Evolutionary conservation across 2,888 invertebrate species (phyloP), one percentile per base, ranked within the genome.

Genomic region (Xestia c-nigrum): DNA sequence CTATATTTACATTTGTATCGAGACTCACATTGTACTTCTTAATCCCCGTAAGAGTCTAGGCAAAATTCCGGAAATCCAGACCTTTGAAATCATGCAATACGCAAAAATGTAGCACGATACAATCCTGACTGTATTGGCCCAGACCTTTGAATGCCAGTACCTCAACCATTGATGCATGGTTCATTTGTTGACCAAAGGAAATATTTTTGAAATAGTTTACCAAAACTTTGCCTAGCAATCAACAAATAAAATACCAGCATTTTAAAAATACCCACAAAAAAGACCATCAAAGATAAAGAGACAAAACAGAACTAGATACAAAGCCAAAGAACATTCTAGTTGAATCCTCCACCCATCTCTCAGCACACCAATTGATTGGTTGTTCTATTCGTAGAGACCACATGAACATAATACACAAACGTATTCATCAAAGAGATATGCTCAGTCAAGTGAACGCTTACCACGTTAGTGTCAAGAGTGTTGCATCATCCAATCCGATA

Each of bases 381-480:
- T 55, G 75, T 84, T 84, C 70, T 74, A 75, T 81, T 81, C 59
- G 40, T 70, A 74, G 69, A 80, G 67, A 84, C 67, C 80, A 52
- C 70, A 74, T 52, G 74, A 74, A 84, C 46, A 70, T 81, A 80
- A 80, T 85, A 82, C 38, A 76, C 85, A 70, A 76, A 85, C 65
- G 66, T 81, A 85, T 68, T 66, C 72, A 86, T 86, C 87, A 86
- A 85, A 86, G 77, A 76, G 75, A 69, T 80, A 84, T 74, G 69
- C 59, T 6, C 81, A 84, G 81, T 67, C 78, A 74, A 87, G 85
- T 68, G 81, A 83, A 67, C 75, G 65, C 81, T 81, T 81, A 82
- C 74, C 77, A 66, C 83, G 73, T 76, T 83, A 83, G 66, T 67
- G 67, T 66, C 43, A 12, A n/a, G 46, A 43, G 43, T 64, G 64